A percentile compares a stretch with the other conserved stretches of the same genome.
phyloP scores from a whole-genome alignment of 2,113 vertebrate genomes.

The Sialia sialis region DNA sequence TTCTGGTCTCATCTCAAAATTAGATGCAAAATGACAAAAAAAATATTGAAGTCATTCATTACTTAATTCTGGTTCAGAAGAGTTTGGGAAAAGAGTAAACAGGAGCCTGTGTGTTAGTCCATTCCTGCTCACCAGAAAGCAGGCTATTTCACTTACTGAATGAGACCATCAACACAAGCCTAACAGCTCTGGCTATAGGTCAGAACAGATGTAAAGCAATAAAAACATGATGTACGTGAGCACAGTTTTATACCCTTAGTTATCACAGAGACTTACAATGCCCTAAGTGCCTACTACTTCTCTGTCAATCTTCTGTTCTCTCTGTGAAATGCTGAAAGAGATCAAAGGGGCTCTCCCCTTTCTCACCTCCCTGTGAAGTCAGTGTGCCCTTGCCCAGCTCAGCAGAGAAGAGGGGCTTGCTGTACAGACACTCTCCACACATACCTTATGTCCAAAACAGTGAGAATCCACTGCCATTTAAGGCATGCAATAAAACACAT shows the following conservation, averaged over 20 bases:
- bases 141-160: neutral
- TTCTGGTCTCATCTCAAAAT: neutral
- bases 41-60: neutral
- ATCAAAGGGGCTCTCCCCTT: neutral
- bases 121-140: neutral
- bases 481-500: neutral
- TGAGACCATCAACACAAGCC: neutral
- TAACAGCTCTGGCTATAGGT: neutral
- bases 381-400: neutral
- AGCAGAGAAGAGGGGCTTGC: neutral
- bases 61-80: neutral
- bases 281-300: neutral
- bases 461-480: neutral
- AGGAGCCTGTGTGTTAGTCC: neutral
- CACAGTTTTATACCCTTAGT: neutral
- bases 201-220: neutral
- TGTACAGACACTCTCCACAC: neutral
- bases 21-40: neutral
- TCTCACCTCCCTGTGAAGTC: neutral
- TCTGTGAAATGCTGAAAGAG: neutral
- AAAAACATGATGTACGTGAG: neutral
- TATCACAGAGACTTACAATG: neutral
- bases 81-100: neutral
- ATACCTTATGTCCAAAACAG: neutral
- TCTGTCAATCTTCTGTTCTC: neutral